These are phyloP conservation scores for Adelosebastes latens DNA, from an alignment of 2,797 vertebrate genomes.

Conservation along the genomic window DNA sequence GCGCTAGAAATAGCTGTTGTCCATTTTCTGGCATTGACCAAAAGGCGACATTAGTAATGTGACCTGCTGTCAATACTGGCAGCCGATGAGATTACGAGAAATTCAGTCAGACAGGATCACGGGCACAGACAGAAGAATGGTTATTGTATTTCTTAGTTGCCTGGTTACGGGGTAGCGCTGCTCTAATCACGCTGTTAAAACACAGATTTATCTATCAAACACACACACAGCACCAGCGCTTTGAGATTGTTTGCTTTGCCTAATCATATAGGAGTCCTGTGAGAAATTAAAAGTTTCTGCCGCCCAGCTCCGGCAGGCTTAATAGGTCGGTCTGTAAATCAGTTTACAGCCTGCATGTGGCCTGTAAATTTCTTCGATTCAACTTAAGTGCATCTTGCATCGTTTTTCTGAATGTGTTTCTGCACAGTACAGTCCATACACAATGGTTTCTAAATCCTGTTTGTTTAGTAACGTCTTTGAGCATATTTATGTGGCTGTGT, in stretches of 20 bases:
- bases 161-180: slow-evolving; percentile 56
- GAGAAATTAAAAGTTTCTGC: slow-evolving; percentile 36
- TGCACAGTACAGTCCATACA: not conserved
- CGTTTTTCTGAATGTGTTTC: not conserved
- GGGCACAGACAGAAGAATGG: slow-evolving; percentile 1
- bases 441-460: not conserved
- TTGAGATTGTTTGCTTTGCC: slow-evolving; percentile 37
- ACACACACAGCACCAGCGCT: not conserved
- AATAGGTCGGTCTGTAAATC: slow-evolving; percentile 2
- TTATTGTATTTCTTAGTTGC: slow-evolving; percentile 73
- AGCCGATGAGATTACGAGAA: slow-evolving; percentile 37
- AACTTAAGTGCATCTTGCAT: not conserved
- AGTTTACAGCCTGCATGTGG: not conserved
- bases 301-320: not conserved
- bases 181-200: slow-evolving; percentile 52
- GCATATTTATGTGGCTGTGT: slow-evolving; percentile 6
- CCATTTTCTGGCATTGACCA: slow-evolving; percentile 23
- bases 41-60: slow-evolving; percentile 17
- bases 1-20: slow-evolving; percentile 3
- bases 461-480: not conserved
- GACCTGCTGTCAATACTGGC: slow-evolving; percentile 28
- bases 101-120: slow-evolving; percentile 42
- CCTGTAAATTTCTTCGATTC: not conserved
- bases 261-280: slow-evolving; percentile 31
- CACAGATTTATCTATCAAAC: slow-evolving; percentile 44